Conservation (phyloP, 1,140 invertebrate genomes). For the Meloidogyne floridensis region DNA sequence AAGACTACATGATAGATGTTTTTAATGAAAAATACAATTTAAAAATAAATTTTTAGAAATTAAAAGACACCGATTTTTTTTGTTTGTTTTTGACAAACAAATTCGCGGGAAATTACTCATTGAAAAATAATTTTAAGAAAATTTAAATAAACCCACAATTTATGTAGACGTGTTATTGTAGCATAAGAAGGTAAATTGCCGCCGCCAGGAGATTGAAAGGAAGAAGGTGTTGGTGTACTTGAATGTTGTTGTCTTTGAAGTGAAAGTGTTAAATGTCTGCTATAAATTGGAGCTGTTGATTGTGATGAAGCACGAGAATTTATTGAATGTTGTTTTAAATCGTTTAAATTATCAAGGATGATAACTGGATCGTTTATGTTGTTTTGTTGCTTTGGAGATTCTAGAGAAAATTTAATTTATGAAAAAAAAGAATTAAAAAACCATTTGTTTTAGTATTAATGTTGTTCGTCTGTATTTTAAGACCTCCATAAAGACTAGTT, state of each 20-base stretch:
- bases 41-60: no score
- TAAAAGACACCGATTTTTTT: neutral
- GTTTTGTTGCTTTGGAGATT: neutral
- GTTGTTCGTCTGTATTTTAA: neutral
- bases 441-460: neutral
- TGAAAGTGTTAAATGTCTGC: neutral
- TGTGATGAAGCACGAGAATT: neutral
- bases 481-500: neutral
- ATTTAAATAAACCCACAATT: neutral
- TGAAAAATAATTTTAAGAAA: neutral
- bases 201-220: neutral
- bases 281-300: slow-evolving; percentile 6
- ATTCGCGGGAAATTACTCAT: neutral
- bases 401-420: neutral
- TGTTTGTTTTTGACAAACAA: neutral
- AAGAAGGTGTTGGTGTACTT: neutral
- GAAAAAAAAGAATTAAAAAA: neutral
- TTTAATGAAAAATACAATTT: no score
- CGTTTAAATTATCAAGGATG: neutral
- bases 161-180: neutral
- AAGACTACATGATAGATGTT: no score
- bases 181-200: neutral
- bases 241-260: neutral
- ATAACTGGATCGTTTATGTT: neutral
- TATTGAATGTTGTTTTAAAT: neutral